phyloP scores from a whole-genome alignment of 2,888 invertebrate species.

The Hydriomena furcata region DNA sequence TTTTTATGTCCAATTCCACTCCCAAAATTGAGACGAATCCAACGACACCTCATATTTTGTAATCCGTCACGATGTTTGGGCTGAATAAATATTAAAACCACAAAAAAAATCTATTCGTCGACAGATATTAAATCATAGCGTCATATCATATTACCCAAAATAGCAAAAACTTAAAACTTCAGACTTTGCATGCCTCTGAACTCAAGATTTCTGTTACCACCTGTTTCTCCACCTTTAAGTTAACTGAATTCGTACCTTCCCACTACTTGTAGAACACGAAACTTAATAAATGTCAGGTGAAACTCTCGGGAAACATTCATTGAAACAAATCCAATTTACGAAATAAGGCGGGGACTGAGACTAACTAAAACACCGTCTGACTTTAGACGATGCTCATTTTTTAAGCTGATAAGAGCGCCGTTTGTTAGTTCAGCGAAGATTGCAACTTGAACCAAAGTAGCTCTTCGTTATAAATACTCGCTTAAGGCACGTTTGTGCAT shows the following conservation, averaged over 20 bases:
- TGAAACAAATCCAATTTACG: constrained; percentile 25
- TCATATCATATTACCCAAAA: no score
- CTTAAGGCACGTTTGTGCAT: constrained; percentile 47
- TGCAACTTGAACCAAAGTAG: constrained; percentile 39
- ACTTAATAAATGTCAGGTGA: constrained; percentile 21
- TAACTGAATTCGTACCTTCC: background rate
- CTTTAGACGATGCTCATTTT: constrained; percentile 26
- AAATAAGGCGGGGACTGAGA: constrained; percentile 10
- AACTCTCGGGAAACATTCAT: constrained; percentile 18
- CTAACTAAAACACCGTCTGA: constrained; percentile 22
- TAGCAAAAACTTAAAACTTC: no score
- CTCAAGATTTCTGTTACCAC: background rate
- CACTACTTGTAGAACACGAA: constrained; percentile 31
- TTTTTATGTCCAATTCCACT: no score
- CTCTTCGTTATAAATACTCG: constrained; percentile 41
- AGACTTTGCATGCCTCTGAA: no score
- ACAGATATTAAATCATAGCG: no score
- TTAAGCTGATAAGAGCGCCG: constrained; percentile 28
- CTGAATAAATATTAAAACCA: no score
- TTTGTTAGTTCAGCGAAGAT: constrained; percentile 37
- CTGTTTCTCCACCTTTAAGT: no score
- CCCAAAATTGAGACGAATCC: no score
- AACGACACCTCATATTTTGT: no score
- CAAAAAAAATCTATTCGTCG: no score
- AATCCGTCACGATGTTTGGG: no score